Evolutionary conservation across 2,797 vertebrate genomes (phyloP).

Genomic region (Enteromius mattozi): DNA sequence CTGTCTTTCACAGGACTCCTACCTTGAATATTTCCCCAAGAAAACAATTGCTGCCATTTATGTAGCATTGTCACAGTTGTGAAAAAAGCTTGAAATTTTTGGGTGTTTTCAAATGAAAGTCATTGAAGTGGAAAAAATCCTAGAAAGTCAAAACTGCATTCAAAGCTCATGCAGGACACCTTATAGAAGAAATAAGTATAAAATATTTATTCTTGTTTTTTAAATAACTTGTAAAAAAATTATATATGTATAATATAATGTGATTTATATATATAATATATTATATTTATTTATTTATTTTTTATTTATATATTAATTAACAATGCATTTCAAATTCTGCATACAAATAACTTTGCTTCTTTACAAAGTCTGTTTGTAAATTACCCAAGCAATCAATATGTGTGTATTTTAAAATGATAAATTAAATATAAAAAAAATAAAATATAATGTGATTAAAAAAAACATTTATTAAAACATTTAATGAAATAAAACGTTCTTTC

Average conservation of each 20-base stretch:
- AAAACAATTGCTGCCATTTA: background rate
- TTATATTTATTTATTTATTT: too few relatives aligned
- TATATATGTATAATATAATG: too few relatives aligned
- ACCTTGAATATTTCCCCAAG: background rate
- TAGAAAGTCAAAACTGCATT: background rate
- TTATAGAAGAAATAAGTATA: background rate
- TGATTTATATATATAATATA: too few relatives aligned
- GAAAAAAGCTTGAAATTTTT: background rate
- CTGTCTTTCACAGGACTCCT: slow-evolving; percentile 8
- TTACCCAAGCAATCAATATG: background rate
- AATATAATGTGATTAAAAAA: background rate
- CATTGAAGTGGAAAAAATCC: background rate
- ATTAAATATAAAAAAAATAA: background rate
- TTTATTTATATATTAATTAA: background rate
- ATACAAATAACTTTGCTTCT: background rate
- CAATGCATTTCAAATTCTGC: background rate
- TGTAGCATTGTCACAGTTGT: background rate
- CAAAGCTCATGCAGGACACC: background rate
- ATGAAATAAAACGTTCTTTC: slow-evolving; percentile 2
- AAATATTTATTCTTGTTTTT: background rate
- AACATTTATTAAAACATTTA: background rate
- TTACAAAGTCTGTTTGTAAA: background rate
- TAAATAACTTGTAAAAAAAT: background rate
- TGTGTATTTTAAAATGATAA: background rate
- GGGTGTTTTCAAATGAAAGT: background rate